Base-by-base conservation (phyloP, 2,888 invertebrate species). In the Matsumyia berberina region DNA sequence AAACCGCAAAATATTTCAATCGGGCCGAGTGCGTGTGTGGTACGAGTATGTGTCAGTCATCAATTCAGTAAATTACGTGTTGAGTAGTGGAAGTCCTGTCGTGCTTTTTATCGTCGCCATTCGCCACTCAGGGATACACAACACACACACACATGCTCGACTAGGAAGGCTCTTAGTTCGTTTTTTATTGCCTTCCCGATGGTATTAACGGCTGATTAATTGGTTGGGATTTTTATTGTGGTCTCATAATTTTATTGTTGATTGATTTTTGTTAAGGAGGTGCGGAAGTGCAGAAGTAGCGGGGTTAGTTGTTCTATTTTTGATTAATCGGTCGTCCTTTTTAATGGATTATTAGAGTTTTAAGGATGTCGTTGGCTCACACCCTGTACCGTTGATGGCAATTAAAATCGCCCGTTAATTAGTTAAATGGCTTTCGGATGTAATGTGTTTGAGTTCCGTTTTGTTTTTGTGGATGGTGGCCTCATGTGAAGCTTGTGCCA, bases 351-450 rank as follows among this genome's bases (percentile, higher is more conserved):
- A 76, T 80, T 85, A 79, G 64, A 80, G 66, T 70, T 80, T 85
- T 74, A 76, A 85, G 80, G 70, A 78, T 78, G 57, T 70, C 70
- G 44, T 67, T 67, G 49, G 69, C 55, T 79, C 73, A 64, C 83
- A 79, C 79, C 83, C 79, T 74, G 70, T 51, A 70, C 15, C 44
- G 74, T 51, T 69, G 69, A 46, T 62, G 70, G 74, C 80, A 85
- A 80, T 85, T 85, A 85, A 85, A 85, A 85, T 58, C 17, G 80
- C 46, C 69, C 70, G 69, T 85, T 85, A 85, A 85, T 85, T 85
- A 80, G 80, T 85, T 70, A 79, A 85, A 79, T 73, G 46, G 83
- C 51, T 78, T 82, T 49, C 19, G 39, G 72, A 72, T 72, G 66
- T 72, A 79, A 79, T 79, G 72, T 79, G 58, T 51, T 72, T 39